These are phyloP conservation scores for Epinotia ramella DNA, from an alignment of 2,888 invertebrate species.

Conservation along the genomic window DNA sequence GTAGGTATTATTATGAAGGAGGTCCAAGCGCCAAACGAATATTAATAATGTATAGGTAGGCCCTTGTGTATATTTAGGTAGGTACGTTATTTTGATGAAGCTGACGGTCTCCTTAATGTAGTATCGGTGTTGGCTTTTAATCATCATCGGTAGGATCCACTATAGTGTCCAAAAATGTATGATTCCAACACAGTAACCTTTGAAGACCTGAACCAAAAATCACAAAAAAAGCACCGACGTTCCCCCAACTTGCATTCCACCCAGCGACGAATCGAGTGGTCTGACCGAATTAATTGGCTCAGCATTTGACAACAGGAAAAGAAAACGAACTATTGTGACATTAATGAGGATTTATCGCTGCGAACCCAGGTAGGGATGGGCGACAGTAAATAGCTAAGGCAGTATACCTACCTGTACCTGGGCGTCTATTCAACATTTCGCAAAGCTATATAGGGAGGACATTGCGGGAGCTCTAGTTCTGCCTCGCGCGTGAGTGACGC, in stretches of 20 bases:
- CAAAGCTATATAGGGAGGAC: not conserved
- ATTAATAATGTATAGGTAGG: too few relatives aligned
- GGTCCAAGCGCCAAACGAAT: too few relatives aligned
- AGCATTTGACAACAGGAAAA: constrained; percentile 62
- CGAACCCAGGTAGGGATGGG: constrained; percentile 30
- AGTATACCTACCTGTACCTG: constrained; percentile 7
- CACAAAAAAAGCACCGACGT: constrained; percentile 27
- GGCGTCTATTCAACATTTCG: not conserved
- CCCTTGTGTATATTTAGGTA: too few relatives aligned
- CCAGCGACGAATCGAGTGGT: constrained; percentile 66
- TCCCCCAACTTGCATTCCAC: constrained; percentile 55
- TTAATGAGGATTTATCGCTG: constrained; percentile 64
- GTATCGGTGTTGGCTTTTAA: too few relatives aligned
- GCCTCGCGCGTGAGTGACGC: too few relatives aligned
- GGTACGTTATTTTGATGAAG: too few relatives aligned
- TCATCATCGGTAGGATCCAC: not conserved
- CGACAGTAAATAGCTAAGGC: constrained; percentile 16
- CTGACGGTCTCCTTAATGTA: too few relatives aligned
- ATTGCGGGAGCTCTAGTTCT: too few relatives aligned
- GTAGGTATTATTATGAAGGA: too few relatives aligned
- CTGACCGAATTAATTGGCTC: constrained; percentile 64
- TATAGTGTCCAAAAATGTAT: not conserved
- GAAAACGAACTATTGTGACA: constrained; percentile 57
- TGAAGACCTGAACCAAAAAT: constrained; percentile 17
- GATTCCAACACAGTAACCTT: constrained; percentile 5